A percentile compares a stretch with the other conserved stretches of the same genome.
Conservation (phyloP, 2,113 vertebrate species). For the Actenoides lindsayi region DNA sequence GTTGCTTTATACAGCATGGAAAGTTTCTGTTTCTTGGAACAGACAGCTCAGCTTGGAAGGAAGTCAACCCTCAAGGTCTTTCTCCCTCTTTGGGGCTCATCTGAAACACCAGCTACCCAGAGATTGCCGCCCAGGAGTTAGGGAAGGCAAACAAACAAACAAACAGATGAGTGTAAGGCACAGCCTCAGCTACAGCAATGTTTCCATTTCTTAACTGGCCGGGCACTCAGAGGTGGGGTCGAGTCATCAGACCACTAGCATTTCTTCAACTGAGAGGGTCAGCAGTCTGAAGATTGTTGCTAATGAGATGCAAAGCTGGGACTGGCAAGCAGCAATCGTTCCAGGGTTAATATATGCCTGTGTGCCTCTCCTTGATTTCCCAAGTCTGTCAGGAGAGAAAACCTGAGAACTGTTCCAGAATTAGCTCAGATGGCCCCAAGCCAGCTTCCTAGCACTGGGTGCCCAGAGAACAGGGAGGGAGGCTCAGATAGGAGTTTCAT, state of each 20-base stretch:
- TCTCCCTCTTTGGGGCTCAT: constrained; percentile 30
- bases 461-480: neutral
- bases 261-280: constrained; percentile 44
- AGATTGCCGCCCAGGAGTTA: neutral
- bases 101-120: neutral
- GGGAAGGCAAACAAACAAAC: constrained; percentile 22
- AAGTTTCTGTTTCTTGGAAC: constrained; percentile 54
- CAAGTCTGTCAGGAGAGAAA: constrained; percentile 10
- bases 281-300: constrained; percentile 24
- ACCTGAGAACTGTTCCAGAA: constrained; percentile 12
- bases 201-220: neutral
- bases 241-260: neutral
- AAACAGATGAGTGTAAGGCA: neutral
- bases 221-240: neutral
- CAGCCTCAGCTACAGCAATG: neutral
- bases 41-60: constrained; percentile 36
- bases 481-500: neutral
- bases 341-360: neutral
- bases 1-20: constrained; percentile 56
- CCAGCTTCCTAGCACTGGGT: neutral
- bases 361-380: neutral
- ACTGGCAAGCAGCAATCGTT: constrained; percentile 30
- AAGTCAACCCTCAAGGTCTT: constrained; percentile 41
- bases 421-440: neutral
- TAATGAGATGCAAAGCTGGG: constrained; percentile 44